These are phyloP conservation scores for Amaurobius ferox DNA, from an alignment of 2,888 invertebrate genomes.

Conservation along the genomic window DNA sequence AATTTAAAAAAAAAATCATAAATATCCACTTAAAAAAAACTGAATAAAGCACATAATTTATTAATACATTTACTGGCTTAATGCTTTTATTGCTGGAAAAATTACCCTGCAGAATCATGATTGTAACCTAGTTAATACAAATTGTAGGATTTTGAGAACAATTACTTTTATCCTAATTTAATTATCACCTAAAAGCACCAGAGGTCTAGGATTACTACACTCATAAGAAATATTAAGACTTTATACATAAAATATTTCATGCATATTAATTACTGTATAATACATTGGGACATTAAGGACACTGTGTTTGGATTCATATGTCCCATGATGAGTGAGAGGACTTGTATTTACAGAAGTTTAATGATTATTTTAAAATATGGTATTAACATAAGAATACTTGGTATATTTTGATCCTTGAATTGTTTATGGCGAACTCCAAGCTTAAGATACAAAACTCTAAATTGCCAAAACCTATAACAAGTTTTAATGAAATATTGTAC, in stretches of 20 bases:
- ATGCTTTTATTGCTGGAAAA: background rate
- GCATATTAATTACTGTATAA: background rate
- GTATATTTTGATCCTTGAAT: background rate
- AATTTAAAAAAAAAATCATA: too few species aligned
- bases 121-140: background rate
- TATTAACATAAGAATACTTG: too few species aligned
- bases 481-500: too few species aligned
- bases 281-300: slow-evolving; percentile 20
- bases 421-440: too few species aligned
- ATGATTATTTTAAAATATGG: slow-evolving; percentile 1
- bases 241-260: slow-evolving; percentile 14
- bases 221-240: background rate
- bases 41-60: background rate
- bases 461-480: too few species aligned
- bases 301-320: slow-evolving; percentile 8
- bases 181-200: background rate
- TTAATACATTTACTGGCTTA: background rate
- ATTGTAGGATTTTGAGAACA: background rate
- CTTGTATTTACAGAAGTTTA: slow-evolving; percentile 12
- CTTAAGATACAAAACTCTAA: too few species aligned
- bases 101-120: slow-evolving; percentile 17
- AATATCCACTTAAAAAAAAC: background rate
- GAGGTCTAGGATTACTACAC: background rate
- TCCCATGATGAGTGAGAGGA: slow-evolving; percentile 3
- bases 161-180: background rate